A percentile compares a stretch with the other conserved stretches of the same genome.
Evolutionary conservation across 2,113 vertebrate species (phyloP).

Genomic region (Craseonycteris thonglongyai): DNA sequence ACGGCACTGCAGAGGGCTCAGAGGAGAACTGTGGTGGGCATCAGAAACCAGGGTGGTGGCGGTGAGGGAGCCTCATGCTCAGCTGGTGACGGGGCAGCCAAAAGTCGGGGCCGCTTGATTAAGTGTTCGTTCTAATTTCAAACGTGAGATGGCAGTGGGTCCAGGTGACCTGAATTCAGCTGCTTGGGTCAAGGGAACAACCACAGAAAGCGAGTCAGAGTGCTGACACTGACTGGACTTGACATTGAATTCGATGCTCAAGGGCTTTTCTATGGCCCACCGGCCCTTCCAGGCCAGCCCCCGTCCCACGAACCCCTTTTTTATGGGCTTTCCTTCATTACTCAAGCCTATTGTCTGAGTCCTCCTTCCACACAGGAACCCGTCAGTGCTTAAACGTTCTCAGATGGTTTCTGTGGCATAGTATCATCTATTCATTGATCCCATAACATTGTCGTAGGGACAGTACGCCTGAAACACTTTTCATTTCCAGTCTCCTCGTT

Average conservation of each 20-base stretch:
- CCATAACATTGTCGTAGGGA: background rate
- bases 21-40: background rate
- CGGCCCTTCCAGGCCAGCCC: rapidly evolving
- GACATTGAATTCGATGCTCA: background rate
- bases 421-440: background rate
- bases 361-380: background rate
- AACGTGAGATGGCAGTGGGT: conserved; percentile 37
- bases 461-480: background rate
- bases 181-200: background rate
- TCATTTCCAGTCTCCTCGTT: background rate
- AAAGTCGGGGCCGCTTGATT: background rate
- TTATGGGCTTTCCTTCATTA: too few relatives aligned
- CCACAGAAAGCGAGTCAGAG: background rate
- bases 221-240: background rate
- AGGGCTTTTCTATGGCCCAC: background rate
- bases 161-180: conserved; percentile 5
- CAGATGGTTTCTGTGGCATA: background rate
- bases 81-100: background rate
- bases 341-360: background rate
- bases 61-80: background rate
- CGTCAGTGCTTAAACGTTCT: background rate
- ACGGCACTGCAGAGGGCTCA: rapidly evolving
- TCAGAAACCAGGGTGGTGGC: background rate
- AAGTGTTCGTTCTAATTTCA: conserved; percentile 19
- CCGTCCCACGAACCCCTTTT: too few relatives aligned